phyloP scores from a whole-genome alignment of 2,888 invertebrate genomes.

The Oxytorus armatus region DNA sequence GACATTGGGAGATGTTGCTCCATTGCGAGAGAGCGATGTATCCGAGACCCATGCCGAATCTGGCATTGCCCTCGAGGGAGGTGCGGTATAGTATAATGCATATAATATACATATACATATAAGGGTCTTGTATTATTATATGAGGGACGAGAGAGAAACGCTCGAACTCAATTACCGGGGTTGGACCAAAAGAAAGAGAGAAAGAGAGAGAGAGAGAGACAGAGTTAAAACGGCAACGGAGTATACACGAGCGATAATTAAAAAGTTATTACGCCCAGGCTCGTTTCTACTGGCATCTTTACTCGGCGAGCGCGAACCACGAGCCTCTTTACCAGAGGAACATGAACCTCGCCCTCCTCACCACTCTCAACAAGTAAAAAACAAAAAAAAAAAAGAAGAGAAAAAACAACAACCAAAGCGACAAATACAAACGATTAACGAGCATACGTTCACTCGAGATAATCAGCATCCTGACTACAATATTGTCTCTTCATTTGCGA shows the following conservation, averaged over 20 bases:
- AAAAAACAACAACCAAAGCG: slow-evolving; percentile 37
- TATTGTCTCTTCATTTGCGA: slow-evolving; percentile 43
- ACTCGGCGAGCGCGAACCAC: slow-evolving; percentile 70
- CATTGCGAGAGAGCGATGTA: slow-evolving; percentile 72
- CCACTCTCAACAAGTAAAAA: slow-evolving; percentile 71
- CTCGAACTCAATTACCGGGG: slow-evolving; percentile 71
- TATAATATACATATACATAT: slow-evolving; percentile 29
- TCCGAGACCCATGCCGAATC: slow-evolving; percentile 70
- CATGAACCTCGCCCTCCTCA: slow-evolving; percentile 68
- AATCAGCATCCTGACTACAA: slow-evolving; percentile 50
- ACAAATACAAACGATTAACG: slow-evolving; percentile 53
- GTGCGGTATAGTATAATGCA: slow-evolving; percentile 66
- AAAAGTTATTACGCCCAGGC: slow-evolving; percentile 73
- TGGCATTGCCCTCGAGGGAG: slow-evolving; percentile 73
- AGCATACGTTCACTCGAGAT: slow-evolving; percentile 36
- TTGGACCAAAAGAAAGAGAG: slow-evolving; percentile 37
- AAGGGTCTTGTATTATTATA: slow-evolving; percentile 38
- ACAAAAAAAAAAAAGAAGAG: slow-evolving; percentile 21
- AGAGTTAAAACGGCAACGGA: slow-evolving; percentile 17
- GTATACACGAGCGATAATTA: slow-evolving; percentile 66
- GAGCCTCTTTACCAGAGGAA: slow-evolving; percentile 69
- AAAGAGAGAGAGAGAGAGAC: slow-evolving; percentile 11
- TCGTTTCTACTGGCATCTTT: slow-evolving; percentile 76
- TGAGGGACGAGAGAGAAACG: slow-evolving; percentile 66
- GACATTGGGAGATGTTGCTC: slow-evolving; percentile 73